Evolutionary conservation across 2,797 vertebrate genomes (phyloP), one percentile per base, ranked within the genome.

Genomic region (Sandelia bainsii): DNA sequence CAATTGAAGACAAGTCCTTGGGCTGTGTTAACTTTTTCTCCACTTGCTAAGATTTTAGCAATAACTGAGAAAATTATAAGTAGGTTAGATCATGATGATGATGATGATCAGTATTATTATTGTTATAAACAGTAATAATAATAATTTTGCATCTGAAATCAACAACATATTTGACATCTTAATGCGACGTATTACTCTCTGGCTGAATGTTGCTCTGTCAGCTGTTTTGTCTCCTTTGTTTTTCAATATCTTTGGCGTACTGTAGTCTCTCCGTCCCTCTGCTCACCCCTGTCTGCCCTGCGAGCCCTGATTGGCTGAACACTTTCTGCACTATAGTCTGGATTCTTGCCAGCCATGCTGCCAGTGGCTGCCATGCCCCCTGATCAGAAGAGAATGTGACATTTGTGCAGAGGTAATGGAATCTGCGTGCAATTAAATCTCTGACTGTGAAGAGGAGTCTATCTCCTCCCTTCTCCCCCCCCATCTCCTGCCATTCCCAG

Each of bases 381-480:
- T 95, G 96, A 96, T 97, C 94, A 96, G 94, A 95, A 97, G 95
- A 95, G 95, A 97, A 95, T 93, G 93, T 96, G 96, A 96, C 96
- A 97, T 97, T 98, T 97, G 95, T 92, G 85, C 94, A 91, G 94
- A 95, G 93, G 95, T 96, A 96, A 97, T 98, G 95, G 95, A 97
- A 97, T 97, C 94, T 93, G 92, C 92, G 91, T 94, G 94, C 96
- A 96, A 96, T 95, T 93, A 93, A 95, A 96, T 94, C 95, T 92
- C 95, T 93, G 93, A 93, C 93, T 95, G 92, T 92, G 94, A 94
- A 94, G 94, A 95, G 90, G 93, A 93, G 93, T 93, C 93, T 90
- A 91, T 95, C 93, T 87, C 93, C 85, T 90, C 87, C 86, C 51
- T 62, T 70, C 88, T 79, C 74, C 90, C 79, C 90, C 79, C 52